Evolutionary conservation across 2,113 vertebrate genomes (phyloP).

Genomic region (Anas platyrhynchos): DNA sequence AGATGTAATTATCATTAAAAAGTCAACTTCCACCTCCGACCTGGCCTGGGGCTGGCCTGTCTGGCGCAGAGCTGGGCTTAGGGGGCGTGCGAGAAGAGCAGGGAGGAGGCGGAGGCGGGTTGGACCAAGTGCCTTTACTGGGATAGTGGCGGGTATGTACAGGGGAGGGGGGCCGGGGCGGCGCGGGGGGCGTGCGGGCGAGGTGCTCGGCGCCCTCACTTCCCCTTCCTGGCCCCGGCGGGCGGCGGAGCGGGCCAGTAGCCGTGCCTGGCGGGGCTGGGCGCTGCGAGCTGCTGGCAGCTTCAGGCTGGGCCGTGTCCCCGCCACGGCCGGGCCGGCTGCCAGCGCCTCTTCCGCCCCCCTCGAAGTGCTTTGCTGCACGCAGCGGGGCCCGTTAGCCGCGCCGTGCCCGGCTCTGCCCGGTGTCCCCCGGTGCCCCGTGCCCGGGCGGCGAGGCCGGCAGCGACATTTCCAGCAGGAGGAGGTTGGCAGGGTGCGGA

Average conservation of each 20-base stretch:
- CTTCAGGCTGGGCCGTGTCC: background rate
- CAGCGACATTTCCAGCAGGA: background rate
- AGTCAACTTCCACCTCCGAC: background rate
- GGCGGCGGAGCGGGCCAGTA: background rate
- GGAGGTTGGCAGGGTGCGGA: background rate
- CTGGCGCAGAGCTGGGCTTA: rapidly evolving
- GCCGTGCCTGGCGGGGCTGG: rapidly evolving
- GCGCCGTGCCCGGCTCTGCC: rapidly evolving
- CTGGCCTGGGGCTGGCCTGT: background rate
- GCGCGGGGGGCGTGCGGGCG: rapidly evolving
- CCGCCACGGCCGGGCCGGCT: rapidly evolving
- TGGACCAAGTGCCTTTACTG: slow-evolving; percentile 44
- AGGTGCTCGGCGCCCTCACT: background rate
- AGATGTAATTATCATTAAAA: slow-evolving; percentile 78
- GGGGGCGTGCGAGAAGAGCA: background rate
- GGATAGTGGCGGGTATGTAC: background rate
- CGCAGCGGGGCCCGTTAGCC: rapidly evolving
- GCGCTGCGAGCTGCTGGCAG: background rate
- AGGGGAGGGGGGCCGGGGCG: background rate
- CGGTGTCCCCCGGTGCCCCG: background rate
- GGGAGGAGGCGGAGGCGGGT: background rate
- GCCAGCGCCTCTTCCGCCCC: background rate
- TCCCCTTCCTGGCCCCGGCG: background rate
- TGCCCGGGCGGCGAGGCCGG: rapidly evolving
- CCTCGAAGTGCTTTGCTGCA: rapidly evolving